Base-by-base conservation (phyloP, 2,113 vertebrate species). In the Noctilio leporinus region DNA sequence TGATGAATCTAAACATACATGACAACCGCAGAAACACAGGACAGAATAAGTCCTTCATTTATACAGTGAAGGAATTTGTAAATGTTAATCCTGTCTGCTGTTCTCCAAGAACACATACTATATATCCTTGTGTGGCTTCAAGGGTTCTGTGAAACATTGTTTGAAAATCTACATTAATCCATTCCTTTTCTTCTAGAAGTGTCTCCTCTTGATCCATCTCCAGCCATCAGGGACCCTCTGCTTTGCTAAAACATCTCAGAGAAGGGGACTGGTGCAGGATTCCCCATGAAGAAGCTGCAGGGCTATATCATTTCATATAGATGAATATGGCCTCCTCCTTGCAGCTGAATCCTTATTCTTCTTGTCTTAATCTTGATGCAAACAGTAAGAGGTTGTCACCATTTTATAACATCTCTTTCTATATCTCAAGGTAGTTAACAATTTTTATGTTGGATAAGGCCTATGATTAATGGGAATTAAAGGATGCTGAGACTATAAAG, bases 401-500 rank as follows among this genome's bases (percentile, higher is more conserved):
- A 9, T 26, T 81, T 55, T 69, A 33, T 57, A 12, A n/a, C 11
- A 55, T 17, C 3, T 14, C 82, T 91, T 94, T 78, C 67, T 72
- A 78, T 59, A 55, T 10, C 33, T 80, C 53, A 30, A 73, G 67
- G 33, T 73, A 65, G 24, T 40, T 62, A 64, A 57, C 35, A 62
- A 35, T 57, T 67, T 84, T 89, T 83, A 94, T 93, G 11, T 65
- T 91, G 45, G 28, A 59, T 90, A 43, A 57, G 38, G 30, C 9
- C 62, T 24, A 19, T 16, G 43, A 78, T 69, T 64, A 89, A 91
- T 38, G 14, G 7, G 26, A 94, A 94, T 90, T 62, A 77, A 86
- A 87, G 53, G 64, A 38, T 62, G 24, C 10, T 33, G 55, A 92
- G 24, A 64, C 82, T 30, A 33, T 22, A 14, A 64, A 81, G 49